Evolutionary conservation across 2,797 vertebrate genomes (phyloP).

Genomic region (Streptopelia turtur): DNA sequence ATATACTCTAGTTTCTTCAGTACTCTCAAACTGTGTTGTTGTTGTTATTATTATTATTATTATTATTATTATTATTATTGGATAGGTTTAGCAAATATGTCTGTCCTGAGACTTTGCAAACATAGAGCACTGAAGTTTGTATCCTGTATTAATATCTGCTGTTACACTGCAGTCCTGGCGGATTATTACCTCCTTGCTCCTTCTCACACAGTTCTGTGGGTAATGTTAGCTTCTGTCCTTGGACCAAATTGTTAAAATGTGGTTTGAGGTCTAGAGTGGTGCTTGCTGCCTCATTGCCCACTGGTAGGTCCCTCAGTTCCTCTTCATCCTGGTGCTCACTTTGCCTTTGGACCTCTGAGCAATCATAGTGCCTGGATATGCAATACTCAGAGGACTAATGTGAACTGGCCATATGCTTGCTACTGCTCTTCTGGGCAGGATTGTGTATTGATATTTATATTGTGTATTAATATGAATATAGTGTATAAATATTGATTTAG

Average conservation of each 20-base stretch:
- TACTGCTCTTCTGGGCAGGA: background rate
- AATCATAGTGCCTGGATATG: background rate
- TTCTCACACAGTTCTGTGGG: background rate
- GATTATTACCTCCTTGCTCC: background rate
- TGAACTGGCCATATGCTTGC: background rate
- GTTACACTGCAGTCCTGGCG: background rate
- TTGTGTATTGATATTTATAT: background rate
- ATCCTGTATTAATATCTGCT: background rate
- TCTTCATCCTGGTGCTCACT: background rate
- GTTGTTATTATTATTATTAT: too few species aligned
- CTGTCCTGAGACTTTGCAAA: background rate
- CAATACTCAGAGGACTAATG: background rate
- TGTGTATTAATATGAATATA: too few species aligned
- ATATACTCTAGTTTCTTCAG: background rate
- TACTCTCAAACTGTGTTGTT: background rate
- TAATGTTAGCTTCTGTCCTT: background rate
- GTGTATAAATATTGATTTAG: background rate
- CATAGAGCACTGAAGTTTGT: background rate
- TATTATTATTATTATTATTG: too few species aligned
- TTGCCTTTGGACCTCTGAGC: background rate
- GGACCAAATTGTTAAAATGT: background rate
- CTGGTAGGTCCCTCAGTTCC: background rate
- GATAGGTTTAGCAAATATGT: background rate
- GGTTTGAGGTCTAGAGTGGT: background rate
- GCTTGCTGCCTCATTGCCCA: background rate